These are phyloP conservation scores for Drosophila watanabei DNA, from an alignment of 1,140 invertebrate genomes.

Conservation along the genomic window DNA sequence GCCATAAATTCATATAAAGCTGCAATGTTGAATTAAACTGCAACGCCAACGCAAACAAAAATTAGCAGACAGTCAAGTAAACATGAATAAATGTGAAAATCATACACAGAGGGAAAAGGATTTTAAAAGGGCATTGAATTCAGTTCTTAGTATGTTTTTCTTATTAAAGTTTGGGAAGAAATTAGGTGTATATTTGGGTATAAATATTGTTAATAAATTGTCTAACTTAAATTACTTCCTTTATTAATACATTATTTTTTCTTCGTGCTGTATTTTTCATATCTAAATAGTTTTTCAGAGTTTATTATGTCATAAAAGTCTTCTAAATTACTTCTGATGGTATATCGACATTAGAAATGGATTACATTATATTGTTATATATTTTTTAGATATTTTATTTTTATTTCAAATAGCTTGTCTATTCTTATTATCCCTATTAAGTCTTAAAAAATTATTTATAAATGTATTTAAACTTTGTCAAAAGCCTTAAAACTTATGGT, in stretches of 20 bases:
- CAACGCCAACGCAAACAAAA: slow-evolving; percentile 54
- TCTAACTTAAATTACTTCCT: too few species aligned
- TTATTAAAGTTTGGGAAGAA: not conserved
- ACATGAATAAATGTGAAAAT: slow-evolving; percentile 24
- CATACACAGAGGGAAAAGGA: slow-evolving; percentile 6
- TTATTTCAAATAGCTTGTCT: accelerated
- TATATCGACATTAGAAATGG: not conserved
- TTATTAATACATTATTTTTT: too few species aligned
- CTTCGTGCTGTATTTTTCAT: too few species aligned
- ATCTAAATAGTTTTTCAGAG: not conserved
- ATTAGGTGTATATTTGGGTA: not conserved
- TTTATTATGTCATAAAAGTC: not conserved
- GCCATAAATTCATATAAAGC: slow-evolving; percentile 57
- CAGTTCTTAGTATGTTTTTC: not conserved
- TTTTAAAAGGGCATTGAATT: not conserved
- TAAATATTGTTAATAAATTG: not conserved
- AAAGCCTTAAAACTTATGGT: not conserved
- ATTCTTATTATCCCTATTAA: not conserved
- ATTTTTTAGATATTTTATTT: not conserved
- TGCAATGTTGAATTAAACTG: slow-evolving; percentile 49
- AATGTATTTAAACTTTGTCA: not conserved
- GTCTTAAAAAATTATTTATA: not conserved
- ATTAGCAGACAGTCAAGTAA: slow-evolving; percentile 39
- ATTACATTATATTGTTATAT: not conserved
- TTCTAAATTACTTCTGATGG: not conserved